Evolutionary conservation across 2,797 vertebrate genomes (phyloP).

Genomic region (Hapalemur alaotrensis): DNA sequence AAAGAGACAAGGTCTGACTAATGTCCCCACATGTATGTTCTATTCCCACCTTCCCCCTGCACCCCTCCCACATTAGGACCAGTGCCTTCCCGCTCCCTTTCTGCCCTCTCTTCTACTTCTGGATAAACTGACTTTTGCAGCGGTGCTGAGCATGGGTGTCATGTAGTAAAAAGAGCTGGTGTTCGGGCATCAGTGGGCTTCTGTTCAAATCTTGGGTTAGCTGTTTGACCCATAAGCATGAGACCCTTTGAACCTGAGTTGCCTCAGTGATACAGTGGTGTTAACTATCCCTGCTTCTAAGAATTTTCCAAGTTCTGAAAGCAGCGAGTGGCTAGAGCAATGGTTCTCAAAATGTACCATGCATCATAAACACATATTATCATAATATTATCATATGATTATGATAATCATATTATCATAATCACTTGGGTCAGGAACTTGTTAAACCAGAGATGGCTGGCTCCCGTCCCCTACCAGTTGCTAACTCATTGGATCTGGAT

Average conservation of each 20-base stretch:
- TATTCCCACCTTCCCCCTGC: neutral
- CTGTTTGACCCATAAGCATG: neutral
- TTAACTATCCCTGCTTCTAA: neutral
- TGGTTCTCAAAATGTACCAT: neutral
- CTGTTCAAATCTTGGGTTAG: neutral
- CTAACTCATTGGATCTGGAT: neutral
- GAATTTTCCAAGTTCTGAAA: neutral
- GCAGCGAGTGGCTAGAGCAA: neutral
- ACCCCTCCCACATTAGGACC: neutral
- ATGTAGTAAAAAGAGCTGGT: neutral
- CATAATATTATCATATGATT: too few relatives aligned
- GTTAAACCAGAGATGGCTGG: neutral
- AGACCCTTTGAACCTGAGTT: neutral
- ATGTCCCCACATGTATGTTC: neutral
- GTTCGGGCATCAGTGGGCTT: neutral
- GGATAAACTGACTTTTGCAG: neutral
- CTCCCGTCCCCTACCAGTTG: neutral
- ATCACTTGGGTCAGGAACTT: neutral
- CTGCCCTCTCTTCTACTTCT: neutral
- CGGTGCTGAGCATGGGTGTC: neutral
- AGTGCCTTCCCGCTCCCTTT: neutral
- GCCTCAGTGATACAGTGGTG: neutral
- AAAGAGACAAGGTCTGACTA: neutral
- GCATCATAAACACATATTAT: neutral
- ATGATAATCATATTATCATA: neutral